Percentiles rank a stretch among this genome's conserved stretches.
These are phyloP conservation scores for Poecilobothrus nobilitatus DNA, from an alignment of 2,888 invertebrate genomes.

Conservation along the genomic window DNA sequence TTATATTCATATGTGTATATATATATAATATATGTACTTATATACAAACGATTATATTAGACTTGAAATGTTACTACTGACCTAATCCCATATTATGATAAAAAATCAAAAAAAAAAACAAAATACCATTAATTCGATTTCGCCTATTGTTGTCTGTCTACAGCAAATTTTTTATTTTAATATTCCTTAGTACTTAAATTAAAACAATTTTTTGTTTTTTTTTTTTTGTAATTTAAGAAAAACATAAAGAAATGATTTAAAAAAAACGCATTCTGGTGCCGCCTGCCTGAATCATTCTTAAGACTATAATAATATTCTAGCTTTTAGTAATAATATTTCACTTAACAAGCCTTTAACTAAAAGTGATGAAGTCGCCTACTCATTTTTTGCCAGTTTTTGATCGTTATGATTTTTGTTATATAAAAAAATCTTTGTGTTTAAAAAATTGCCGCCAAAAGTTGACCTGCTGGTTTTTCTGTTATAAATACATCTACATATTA, in stretches of 20 bases:
- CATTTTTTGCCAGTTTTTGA: not conserved
- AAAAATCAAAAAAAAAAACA: not conserved
- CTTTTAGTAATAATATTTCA: not conserved
- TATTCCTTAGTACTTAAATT: too few species aligned
- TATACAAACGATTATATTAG: not conserved
- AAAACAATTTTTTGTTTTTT: not conserved
- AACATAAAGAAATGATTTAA: not conserved
- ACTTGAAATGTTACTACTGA: not conserved
- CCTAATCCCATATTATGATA: not conserved
- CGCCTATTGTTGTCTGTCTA: slow-evolving; percentile 6
- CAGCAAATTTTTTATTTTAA: not conserved
- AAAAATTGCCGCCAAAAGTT: not conserved
- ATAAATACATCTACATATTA: too few species aligned
- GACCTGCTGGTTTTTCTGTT: not conserved
- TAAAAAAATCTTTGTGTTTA: too few species aligned
- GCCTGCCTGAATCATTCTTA: too few species aligned
- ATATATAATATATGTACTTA: too few species aligned
- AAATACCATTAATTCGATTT: not conserved
- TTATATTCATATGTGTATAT: too few species aligned
- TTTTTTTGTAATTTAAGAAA: too few species aligned
- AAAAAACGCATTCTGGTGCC: not conserved
- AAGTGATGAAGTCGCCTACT: not conserved
- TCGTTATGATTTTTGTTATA: not conserved
- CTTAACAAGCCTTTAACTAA: not conserved
- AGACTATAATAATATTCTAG: too few species aligned